Conservation (phyloP, 2,888 invertebrate species). For the Ferrisia virgata region DNA sequence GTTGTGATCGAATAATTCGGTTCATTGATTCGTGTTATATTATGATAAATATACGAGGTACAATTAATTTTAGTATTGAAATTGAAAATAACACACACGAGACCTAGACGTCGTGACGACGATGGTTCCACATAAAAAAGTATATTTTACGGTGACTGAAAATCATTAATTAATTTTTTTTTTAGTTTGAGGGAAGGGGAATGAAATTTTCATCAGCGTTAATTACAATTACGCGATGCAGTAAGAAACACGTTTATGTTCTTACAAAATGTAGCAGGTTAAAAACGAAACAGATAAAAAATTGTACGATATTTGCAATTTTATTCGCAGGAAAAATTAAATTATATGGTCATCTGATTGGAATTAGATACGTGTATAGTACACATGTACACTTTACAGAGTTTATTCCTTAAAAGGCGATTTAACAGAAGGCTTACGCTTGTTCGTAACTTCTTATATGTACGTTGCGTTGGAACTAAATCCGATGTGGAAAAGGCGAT, state of each 20-base stretch:
- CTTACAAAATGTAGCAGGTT: too few relatives aligned
- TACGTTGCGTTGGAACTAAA: neutral
- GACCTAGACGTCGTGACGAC: too few relatives aligned
- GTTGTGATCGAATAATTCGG: neutral
- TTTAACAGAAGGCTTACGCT: neutral
- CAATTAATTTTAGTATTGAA: neutral
- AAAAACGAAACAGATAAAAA: too few relatives aligned
- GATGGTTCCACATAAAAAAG: neutral
- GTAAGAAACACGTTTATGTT: too few relatives aligned
- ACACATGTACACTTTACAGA: too few relatives aligned
- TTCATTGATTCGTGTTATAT: neutral
- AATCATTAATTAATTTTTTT: too few relatives aligned
- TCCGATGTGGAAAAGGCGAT: slow-evolving; percentile 6
- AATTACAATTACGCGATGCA: too few relatives aligned
- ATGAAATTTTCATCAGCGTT: too few relatives aligned
- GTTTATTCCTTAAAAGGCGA: neutral
- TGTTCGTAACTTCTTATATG: neutral
- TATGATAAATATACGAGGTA: neutral
- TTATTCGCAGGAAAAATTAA: too few relatives aligned
- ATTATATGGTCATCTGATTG: too few relatives aligned
- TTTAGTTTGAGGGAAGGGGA: neutral
- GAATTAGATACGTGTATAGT: too few relatives aligned
- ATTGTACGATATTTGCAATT: too few relatives aligned
- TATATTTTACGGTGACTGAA: neutral
- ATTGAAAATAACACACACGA: neutral